Conservation (phyloP, 2,797 vertebrate genomes). For the Alouatta caraya region DNA sequence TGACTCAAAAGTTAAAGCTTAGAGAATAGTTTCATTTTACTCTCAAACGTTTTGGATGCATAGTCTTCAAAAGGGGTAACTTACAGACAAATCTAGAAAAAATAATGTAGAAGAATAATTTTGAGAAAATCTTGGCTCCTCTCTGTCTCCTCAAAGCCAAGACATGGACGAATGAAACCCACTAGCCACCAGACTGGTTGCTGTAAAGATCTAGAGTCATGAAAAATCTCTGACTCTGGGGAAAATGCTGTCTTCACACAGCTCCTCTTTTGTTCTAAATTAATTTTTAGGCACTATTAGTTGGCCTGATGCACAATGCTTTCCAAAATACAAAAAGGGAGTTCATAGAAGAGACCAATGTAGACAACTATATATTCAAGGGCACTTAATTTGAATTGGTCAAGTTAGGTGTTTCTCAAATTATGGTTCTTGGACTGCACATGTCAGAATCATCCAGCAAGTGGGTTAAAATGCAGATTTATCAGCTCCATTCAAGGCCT, state of each 20-base stretch:
- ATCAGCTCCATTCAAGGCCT: neutral
- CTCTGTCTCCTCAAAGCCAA: neutral
- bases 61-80: neutral
- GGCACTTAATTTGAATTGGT: neutral
- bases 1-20: neutral
- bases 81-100: neutral
- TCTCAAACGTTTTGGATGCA: neutral
- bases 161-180: neutral
- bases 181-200: neutral
- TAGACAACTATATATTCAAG: neutral
- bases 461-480: neutral
- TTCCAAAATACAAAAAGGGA: neutral
- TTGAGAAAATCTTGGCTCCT: neutral
- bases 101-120: neutral
- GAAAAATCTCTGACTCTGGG: neutral
- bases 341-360: neutral
- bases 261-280: neutral
- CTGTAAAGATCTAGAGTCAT: neutral
- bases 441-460: neutral
- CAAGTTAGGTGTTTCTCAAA: neutral
- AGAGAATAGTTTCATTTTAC: conserved; percentile 7
- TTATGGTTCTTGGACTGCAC: neutral
- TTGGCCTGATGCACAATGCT: neutral
- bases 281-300: neutral
- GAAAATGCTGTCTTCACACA: neutral